A percentile compares a stretch with the other conserved stretches of the same genome.
phyloP scores from a whole-genome alignment of 1,140 invertebrate species.

The Heliconius eleuchia region DNA sequence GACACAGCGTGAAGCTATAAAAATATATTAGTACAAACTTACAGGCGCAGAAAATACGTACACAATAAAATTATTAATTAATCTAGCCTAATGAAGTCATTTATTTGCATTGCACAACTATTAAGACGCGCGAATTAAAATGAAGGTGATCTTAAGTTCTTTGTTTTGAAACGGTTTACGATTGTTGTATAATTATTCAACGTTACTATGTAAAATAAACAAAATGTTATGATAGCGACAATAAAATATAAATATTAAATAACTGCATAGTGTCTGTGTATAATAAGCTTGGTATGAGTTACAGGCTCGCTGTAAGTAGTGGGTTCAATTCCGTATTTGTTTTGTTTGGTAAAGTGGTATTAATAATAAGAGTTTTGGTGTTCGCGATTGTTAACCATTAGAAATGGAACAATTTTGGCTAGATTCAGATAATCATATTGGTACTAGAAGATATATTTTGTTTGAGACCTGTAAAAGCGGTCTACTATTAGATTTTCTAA shows the following conservation, averaged over 20 bases:
- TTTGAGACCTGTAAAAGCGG: no score
- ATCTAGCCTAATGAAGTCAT: slow-evolving; percentile 38
- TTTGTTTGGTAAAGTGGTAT: no score
- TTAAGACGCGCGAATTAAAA: slow-evolving; percentile 13
- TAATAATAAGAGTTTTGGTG: no score
- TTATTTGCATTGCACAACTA: slow-evolving; percentile 41
- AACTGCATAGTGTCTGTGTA: background rate
- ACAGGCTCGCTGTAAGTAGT: no score
- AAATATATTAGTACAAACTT: background rate
- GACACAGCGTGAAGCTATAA: no score
- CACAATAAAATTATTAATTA: slow-evolving; percentile 11
- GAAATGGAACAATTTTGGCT: no score
- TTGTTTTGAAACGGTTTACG: slow-evolving; percentile 25
- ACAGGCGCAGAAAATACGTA: background rate
- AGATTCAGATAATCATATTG: no score
- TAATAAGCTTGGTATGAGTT: background rate
- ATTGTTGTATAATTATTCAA: slow-evolving; percentile 10
- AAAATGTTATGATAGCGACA: background rate
- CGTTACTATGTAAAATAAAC: background rate
- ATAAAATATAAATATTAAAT: background rate
- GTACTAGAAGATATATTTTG: no score
- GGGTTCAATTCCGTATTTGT: no score
- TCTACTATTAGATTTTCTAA: no score
- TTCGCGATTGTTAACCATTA: no score
- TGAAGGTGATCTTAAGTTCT: slow-evolving; percentile 17